Percentiles rank a stretch among this genome's conserved stretches.
phyloP scores from a whole-genome alignment of 2,888 invertebrate species.

The Andrena dorsata region DNA sequence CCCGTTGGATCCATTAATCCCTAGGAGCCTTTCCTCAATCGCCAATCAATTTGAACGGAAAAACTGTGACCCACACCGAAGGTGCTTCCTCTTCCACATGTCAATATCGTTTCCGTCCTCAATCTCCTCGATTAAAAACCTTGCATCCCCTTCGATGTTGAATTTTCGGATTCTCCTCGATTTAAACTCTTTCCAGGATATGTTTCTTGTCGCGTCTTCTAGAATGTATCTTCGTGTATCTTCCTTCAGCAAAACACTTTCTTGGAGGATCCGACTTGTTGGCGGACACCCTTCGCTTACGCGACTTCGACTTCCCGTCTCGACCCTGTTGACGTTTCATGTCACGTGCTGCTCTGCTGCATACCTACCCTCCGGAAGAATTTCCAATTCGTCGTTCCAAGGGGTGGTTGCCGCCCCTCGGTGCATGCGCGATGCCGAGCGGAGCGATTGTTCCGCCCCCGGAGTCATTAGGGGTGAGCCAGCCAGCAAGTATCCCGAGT shows the following conservation, averaged over 20 bases:
- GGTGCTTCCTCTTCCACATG: background rate
- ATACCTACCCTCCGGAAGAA: conserved; percentile 28
- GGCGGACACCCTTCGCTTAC: conserved; percentile 4
- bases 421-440: conserved; percentile 66
- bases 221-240: background rate
- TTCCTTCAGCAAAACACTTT: background rate
- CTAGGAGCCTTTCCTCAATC: background rate
- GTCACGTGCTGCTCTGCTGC: conserved; percentile 59
- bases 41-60: background rate
- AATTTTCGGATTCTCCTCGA: too few relatives aligned
- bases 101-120: background rate
- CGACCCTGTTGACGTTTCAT: conserved; percentile 47
- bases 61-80: background rate
- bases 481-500: conserved; percentile 28
- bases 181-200: background rate
- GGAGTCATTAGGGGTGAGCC: conserved; percentile 45
- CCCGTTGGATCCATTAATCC: background rate
- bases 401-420: conserved; percentile 62
- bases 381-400: conserved; percentile 55
- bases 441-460: conserved; percentile 60
- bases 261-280: background rate
- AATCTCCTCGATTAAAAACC: background rate
- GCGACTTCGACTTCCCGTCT: conserved; percentile 19
- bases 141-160: too few relatives aligned
- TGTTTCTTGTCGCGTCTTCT: background rate